Evolutionary conservation across 2,888 invertebrate genomes (phyloP), one percentile per base, ranked within the genome.

Genomic region (Eurois occulta): DNA sequence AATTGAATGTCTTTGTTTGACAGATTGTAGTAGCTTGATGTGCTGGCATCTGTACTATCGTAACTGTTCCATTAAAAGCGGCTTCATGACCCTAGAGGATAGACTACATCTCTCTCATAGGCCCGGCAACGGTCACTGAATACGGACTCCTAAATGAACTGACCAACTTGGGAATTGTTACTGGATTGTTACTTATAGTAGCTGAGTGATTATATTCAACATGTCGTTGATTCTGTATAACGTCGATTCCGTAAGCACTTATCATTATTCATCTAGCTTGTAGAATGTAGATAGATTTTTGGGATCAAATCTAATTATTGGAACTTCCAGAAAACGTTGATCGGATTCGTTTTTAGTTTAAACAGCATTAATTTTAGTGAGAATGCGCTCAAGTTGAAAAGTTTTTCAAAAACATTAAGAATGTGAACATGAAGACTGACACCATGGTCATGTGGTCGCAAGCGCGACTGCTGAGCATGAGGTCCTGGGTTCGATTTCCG

Each of bases 81-180:
- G 11, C 11, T 41, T 21, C 11, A 73, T 35, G n/a, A 10, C 77
- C 24, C 74, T 35, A 7, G 48, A 16, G 75, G 52, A 24, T 62
- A 24, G 16, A 35, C n/a, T 48, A 24, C 60, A 74, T 81, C 11
- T 52, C 41, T 60, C 10, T 62, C 35, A 52, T 35, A 28, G 24
- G 10, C 41, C n/a, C 35, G 11, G 74, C 62, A 52, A 81, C 35
- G 62, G 13, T 48, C n/a, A 24, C 24, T 52, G n/a, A 43, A 73
- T 41, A 62, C 32, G 16, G 24, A 11, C 5, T 62, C 32, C 48
- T 24, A 43, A 78, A 74, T 81, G 28, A 43, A 75, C 81, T 43
- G 7, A 21, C 24, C 16, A 18, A 28, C 48, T 77, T 60, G 80
- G 72, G 58, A 72, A 48, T 77, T n/a, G 8, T 16, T 32, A 13